Evolutionary conservation across 2,113 vertebrate genomes (phyloP), one percentile per base, ranked within the genome.

Genomic region (Campylomormyrus tamandua): DNA sequence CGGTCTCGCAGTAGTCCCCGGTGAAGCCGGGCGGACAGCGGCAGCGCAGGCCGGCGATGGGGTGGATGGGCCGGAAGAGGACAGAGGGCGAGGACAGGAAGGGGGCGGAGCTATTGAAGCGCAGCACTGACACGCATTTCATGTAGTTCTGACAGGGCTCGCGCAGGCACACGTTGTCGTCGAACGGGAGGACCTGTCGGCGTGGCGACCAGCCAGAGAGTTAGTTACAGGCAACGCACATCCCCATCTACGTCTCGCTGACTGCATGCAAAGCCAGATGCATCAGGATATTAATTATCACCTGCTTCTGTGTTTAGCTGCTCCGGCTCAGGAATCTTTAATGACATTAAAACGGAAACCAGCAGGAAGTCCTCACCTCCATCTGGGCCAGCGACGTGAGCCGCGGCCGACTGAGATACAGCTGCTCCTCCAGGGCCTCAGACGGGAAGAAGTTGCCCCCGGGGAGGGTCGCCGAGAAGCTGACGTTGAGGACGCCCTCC

Each of bases 81-180:
- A 98, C 98, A 93, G 98, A 98, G 8, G 95, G 95, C 0, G 98
- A 99, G 85, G 97, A 95, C 19, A 99, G 97, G 95, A 99, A 99
- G 58, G 98, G 98, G 5, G 98, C 98, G 0, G 98, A 99, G 92
- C 98, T 99, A 93, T 99, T 98, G 0, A 99, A 99, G 92, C 97
- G 97, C 89, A 99, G 97, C 90, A 99, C 98, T 0, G 98, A 99
- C 94, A 99, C 98, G 92, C 98, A 99, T 93, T 99, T 99, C 98
- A 99, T 99, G 96, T 99, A 99, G 96, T 99, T 99, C 95, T 99
- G 97, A 83, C 98, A 99, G 15, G 98, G 98, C 93, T 99, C 98
- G 0, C 98, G 96, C 91, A 99, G 95, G 92, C 98, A 99, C 89
- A 99, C 98, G 0, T 99, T 99, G 95, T 99, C 98, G 0, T 99